Percentiles rank a stretch among this genome's conserved stretches.
phyloP scores from a whole-genome alignment of 2,888 invertebrate species.

The Lepidocyrtoides sp. region DNA sequence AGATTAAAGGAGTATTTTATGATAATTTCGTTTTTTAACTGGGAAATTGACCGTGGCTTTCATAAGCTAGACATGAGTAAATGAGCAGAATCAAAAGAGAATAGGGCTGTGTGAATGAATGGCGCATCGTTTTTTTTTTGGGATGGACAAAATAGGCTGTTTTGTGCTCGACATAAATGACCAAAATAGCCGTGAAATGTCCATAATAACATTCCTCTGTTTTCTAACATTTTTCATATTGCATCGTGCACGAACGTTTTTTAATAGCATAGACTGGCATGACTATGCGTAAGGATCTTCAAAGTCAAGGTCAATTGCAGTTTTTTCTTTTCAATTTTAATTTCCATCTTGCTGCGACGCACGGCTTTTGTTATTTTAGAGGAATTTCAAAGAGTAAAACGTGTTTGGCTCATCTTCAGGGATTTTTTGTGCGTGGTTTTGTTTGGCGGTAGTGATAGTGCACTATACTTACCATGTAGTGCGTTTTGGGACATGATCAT shows the following conservation, averaged over 20 bases:
- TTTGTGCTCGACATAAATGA: constrained; percentile 25
- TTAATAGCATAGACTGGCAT: constrained; percentile 2
- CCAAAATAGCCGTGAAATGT: constrained; percentile 53
- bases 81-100: neutral
- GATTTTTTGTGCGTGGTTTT: constrained; percentile 32
- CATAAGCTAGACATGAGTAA: neutral
- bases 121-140: neutral
- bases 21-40: neutral
- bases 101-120: neutral
- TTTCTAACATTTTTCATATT: constrained; percentile 3
- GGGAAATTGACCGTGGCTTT: constrained; percentile 12
- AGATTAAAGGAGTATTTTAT: neutral
- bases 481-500: constrained; percentile 33
- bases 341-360: neutral
- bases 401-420: constrained; percentile 64
- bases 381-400: constrained; percentile 42
- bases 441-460: neutral
- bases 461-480: neutral
- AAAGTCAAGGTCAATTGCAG: constrained; percentile 48
- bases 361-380: constrained; percentile 1
- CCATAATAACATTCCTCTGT: constrained; percentile 13
- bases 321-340: neutral
- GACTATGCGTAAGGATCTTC: constrained; percentile 4
- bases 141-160: constrained; percentile 8
- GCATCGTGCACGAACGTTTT: neutral